phyloP scores from a whole-genome alignment of 2,888 invertebrate species.

The Nephrotoma appendiculata region DNA sequence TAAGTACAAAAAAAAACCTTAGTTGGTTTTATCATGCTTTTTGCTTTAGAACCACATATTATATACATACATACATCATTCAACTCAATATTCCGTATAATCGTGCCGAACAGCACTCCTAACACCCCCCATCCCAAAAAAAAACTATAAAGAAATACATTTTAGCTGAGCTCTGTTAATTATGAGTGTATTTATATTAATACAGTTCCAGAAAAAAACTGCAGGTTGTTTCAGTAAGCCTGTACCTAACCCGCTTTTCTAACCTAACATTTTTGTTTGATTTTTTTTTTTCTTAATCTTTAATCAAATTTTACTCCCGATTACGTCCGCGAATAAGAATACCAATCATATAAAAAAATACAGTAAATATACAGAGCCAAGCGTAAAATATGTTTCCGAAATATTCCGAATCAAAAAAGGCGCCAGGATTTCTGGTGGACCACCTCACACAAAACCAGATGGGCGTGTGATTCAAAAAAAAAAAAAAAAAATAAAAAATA shows the following conservation, averaged over 20 bases:
- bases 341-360: neutral
- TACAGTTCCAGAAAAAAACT: neutral
- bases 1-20: slow-evolving; percentile 44
- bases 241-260: neutral
- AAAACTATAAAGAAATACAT: neutral
- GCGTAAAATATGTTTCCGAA: neutral
- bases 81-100: neutral
- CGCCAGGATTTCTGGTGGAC: neutral
- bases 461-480: neutral
- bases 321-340: neutral
- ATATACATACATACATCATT: neutral
- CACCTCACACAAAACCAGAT: neutral
- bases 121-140: neutral
- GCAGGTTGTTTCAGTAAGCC: neutral
- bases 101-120: neutral
- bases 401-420: neutral
- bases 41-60: neutral
- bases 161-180: neutral
- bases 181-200: neutral
- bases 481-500: slow-evolving; percentile 4
- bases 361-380: neutral
- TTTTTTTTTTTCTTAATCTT: neutral
- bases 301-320: neutral
- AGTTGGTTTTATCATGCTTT: neutral
- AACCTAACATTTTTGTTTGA: neutral